Evolutionary conservation across 2,888 invertebrate species (phyloP), one percentile per base, ranked within the genome.

Genomic region (Dynastes hyllus): DNA sequence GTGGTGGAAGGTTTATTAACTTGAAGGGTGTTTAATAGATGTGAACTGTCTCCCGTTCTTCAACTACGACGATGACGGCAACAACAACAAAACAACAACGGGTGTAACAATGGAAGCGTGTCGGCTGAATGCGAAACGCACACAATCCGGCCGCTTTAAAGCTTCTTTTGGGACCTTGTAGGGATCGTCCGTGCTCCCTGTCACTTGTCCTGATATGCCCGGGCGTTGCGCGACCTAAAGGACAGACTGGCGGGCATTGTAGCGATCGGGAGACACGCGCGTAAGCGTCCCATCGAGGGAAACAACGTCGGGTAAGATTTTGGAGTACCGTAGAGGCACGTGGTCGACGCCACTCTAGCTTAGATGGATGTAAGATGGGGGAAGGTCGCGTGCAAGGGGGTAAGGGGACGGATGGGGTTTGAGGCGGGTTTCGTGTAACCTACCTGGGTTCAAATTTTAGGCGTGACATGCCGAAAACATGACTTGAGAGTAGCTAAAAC

Each of bases 261-360:
- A 61, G 22, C 55, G 55, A 29, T 8, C 71, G 70, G 16, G 61
- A 61, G 27, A 61, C 61, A 63, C 61, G 63, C 73, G 61, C 61
- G 61, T 75, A 27, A 61, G 61, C 45, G 73, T 75, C 73, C 73
- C 73, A 27, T 75, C 73, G 73, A 61, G 45, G 45, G 45, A 61
- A 61, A 63, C 27, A 29, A 61, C 61, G 55, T 40, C 55, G 73
- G 50, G 73, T 61, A 63, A 75, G 73, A 75, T 75, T 75, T 75
- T 51, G 73, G 61, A 61, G 45, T 61, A 50, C 27, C 50, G 73
- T 27, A 27, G 2, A 37, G 61, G 73, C 73, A 75, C 73, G 73
- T 69, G 69, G 69, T 69, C 45, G 45, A 45, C 45, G 45, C 9
- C 50, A 63, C 13, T 63, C 27, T 9, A 9, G 29, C 22, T 51